Conservation (phyloP, 2,113 vertebrate species). For the Petrocephalus zakoni region DNA sequence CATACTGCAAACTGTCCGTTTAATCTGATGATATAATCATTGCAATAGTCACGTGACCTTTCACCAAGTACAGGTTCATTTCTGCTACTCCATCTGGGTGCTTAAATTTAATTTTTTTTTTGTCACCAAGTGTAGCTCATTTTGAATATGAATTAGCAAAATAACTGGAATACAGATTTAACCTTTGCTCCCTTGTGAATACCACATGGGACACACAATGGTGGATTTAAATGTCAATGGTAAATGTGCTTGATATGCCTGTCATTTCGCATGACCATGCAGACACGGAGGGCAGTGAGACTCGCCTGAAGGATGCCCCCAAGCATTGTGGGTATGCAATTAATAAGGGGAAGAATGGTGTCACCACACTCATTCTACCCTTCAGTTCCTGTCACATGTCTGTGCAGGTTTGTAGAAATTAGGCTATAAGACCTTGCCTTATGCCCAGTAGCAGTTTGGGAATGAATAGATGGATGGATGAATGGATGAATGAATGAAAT, state of each 20-base stretch:
- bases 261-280: neutral
- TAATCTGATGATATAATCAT: no score
- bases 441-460: slow-evolving; percentile 35
- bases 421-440: neutral
- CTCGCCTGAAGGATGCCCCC: slow-evolving; percentile 43
- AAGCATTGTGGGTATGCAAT: slow-evolving; percentile 60
- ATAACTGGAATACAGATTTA: neutral
- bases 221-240: neutral
- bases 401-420: slow-evolving; percentile 52
- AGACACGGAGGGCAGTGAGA: slow-evolving; percentile 44
- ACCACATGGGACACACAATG: neutral
- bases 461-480: no score
- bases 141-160: neutral
- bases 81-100: neutral
- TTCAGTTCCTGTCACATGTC: slow-evolving; percentile 58
- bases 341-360: slow-evolving; percentile 43
- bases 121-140: neutral
- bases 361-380: slow-evolving; percentile 45
- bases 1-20: no score
- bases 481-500: slow-evolving; percentile 1
- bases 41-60: no score
- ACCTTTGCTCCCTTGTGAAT: neutral
- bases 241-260: neutral
- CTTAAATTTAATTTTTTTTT: no score
- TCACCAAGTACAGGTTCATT: no score